These are phyloP conservation scores for Pocota personata DNA, from an alignment of 2,888 invertebrate genomes.

Conservation along the genomic window DNA sequence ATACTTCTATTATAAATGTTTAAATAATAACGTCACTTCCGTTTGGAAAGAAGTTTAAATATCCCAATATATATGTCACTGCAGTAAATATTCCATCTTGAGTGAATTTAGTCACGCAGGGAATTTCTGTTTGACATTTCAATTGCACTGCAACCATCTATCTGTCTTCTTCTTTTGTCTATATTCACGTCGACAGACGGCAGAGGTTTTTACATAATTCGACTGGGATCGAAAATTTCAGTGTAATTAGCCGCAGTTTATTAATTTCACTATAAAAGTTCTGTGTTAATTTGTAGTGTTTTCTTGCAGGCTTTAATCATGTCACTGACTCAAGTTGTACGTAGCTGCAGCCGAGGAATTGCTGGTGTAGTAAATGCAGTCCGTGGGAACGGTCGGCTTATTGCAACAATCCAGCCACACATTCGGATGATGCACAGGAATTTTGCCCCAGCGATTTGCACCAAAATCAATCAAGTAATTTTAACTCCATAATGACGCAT, in stretches of 20 bases:
- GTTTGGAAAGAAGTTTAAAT: background rate
- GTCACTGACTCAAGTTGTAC: constrained; percentile 81
- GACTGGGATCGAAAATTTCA: constrained; percentile 58
- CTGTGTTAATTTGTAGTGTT: constrained; percentile 1
- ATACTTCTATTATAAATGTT: too few species aligned
- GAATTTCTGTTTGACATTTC: constrained; percentile 41
- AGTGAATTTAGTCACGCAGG: constrained; percentile 32
- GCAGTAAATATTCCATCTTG: background rate
- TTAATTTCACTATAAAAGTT: constrained; percentile 15
- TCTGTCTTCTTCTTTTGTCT: constrained; percentile 46
- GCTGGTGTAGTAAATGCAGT: constrained; percentile 77
- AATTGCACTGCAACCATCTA: background rate
- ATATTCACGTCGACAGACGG: constrained; percentile 59
- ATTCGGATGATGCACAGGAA: constrained; percentile 80
- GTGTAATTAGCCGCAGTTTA: constrained; percentile 51
- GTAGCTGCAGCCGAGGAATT: constrained; percentile 79
- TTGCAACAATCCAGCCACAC: constrained; percentile 77
- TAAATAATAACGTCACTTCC: background rate
- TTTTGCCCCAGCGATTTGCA: constrained; percentile 78
- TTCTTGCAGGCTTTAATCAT: constrained; percentile 75
- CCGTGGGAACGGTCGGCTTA: constrained; percentile 64
- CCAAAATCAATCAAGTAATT: constrained; percentile 76
- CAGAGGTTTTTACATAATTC: constrained; percentile 72
- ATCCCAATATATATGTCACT: background rate
- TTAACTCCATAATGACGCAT: background rate